Percentiles rank a stretch among this genome's conserved stretches.
Evolutionary conservation across 2,797 vertebrate species (phyloP).

Genomic region (Macropodus opercularis): DNA sequence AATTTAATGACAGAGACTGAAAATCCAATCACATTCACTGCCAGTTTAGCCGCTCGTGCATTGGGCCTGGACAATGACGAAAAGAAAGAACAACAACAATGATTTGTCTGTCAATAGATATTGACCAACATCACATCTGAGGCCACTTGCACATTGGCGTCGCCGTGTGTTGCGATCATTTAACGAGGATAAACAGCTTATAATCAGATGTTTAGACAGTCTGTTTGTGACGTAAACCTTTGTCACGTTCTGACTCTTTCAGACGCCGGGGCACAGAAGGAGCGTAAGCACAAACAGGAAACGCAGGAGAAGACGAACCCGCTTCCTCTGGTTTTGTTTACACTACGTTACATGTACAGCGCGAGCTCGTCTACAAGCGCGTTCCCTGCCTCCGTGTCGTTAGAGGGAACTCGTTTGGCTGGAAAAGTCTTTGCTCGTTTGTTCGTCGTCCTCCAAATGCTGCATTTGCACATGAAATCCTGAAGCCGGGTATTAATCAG

Average conservation of each 20-base stretch:
- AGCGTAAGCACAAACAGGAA: constrained; percentile 16
- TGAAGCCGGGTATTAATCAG: constrained; percentile 59
- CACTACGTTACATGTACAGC: constrained; percentile 2
- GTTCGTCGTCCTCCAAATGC: constrained; percentile 21
- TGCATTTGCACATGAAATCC: constrained; percentile 47
- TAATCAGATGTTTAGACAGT: constrained; percentile 78
- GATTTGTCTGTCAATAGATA: constrained; percentile 83
- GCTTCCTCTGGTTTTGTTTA: constrained; percentile 20
- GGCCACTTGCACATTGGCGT: constrained; percentile 75
- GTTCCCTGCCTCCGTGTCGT: not conserved
- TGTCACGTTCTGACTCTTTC: constrained; percentile 54
- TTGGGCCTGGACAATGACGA: constrained; percentile 76
- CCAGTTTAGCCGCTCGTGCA: constrained; percentile 77
- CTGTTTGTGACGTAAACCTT: constrained; percentile 70
- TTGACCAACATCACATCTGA: constrained; percentile 79
- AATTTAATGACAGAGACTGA: constrained; percentile 84
- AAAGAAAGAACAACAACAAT: constrained; percentile 81
- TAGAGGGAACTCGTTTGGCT: not conserved
- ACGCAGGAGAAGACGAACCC: constrained; percentile 3
- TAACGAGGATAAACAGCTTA: constrained; percentile 81
- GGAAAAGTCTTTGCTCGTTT: constrained; percentile 26
- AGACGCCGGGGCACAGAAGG: constrained; percentile 8
- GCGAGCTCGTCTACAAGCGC: not conserved
- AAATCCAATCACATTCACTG: constrained; percentile 84
- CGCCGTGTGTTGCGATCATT: constrained; percentile 79